Percentiles rank a stretch among this genome's conserved stretches.
phyloP scores from a whole-genome alignment of 1,140 invertebrate genomes.

The Globodera rostochiensis region DNA sequence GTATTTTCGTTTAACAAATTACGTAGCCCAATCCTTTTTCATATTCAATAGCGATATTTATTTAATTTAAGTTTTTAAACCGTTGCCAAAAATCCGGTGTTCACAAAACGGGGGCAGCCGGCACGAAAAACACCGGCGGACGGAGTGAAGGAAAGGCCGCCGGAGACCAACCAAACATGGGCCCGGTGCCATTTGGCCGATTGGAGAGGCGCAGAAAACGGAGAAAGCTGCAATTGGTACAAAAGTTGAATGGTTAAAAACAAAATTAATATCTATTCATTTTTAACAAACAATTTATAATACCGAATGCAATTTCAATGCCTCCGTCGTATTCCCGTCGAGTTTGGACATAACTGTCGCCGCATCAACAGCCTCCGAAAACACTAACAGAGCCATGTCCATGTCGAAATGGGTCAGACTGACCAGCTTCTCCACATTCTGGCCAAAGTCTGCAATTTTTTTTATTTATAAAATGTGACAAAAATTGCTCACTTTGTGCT shows the following conservation, averaged over 20 bases:
- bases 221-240: conserved; percentile 33
- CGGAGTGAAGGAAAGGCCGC: background rate
- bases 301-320: conserved; percentile 6
- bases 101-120: conserved; percentile 14
- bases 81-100: conserved; percentile 30
- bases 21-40: too few relatives aligned
- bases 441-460: conserved; percentile 24
- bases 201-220: conserved; percentile 3
- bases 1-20: too few relatives aligned
- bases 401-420: conserved; percentile 18
- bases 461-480: background rate
- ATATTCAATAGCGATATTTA: background rate
- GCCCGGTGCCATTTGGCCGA: conserved; percentile 2
- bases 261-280: background rate
- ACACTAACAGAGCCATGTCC: conserved; percentile 27
- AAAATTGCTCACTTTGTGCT: conserved; percentile 13
- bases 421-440: background rate
- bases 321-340: background rate
- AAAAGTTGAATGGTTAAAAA: background rate
- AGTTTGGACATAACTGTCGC: conserved; percentile 23
- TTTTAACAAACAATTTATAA: too few relatives aligned
- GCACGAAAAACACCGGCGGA: background rate
- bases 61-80: background rate
- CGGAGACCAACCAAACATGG: conserved; percentile 10
- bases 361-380: conserved; percentile 31